Base-by-base conservation (phyloP, 1,140 invertebrate species). In the roundworm (Caenorhabditis elegans) region DNA sequence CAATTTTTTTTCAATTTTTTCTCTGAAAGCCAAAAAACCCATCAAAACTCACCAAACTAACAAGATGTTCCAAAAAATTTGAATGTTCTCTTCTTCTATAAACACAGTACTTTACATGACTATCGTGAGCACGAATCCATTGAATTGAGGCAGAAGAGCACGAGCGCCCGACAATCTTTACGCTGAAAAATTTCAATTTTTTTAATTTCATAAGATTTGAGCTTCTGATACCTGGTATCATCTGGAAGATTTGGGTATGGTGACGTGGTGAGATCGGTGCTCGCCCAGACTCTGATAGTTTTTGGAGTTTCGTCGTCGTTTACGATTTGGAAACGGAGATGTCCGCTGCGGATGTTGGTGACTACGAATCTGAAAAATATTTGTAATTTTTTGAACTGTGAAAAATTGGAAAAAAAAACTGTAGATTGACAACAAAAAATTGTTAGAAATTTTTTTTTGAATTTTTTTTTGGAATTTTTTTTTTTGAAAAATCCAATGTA, bases 201-300 rank as follows among this genome's bases (percentile, higher is more conserved):
- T n/a, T n/a, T 19, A 19, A 22, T 19, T 22, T 48, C 1, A 17
- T 6, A 53, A 47, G 8, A 0, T 82, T 4, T 2, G 5, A 55
- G 19, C 22, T 34, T 78, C 17, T 8, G 31, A 15, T 22, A 84
- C 83, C 83, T 84, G 15, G 84, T 85, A 46, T 85, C 85, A 26
- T 85, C 83, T 6, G 85, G 85, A 28, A 86, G 85, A 28, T 65
- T 65, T 31, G 85, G 78, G 79, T 83, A 86, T 4, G 85, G 85
- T 34, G 83, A 83, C 19, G 76, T 79, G 15, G 65, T 34, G n/a
- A 34, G 26, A 46, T 76, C 53, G n/a, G 78, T 81, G 43, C 85
- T 83, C 6, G 80, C 76, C 85, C 86, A 86, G 8, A 86, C 46
- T 36, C 86, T 39, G 43, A 86, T 79, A 11, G 31, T 26, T 22